Base-by-base conservation (phyloP, 2,113 vertebrate species). In the Tinamus guttatus region DNA sequence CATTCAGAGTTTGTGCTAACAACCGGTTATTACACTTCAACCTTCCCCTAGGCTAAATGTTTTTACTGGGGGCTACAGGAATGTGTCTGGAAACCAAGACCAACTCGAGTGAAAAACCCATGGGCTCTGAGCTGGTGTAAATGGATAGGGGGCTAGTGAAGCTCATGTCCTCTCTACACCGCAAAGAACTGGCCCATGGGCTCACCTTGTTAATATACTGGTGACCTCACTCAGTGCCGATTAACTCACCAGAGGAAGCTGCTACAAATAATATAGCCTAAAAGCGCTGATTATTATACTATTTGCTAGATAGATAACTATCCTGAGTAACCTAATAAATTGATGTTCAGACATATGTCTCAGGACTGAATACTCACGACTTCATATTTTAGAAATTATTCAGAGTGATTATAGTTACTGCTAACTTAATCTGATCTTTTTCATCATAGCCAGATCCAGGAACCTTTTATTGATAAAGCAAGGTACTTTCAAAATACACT, bases 21-120 rank as follows among this genome's bases (percentile, higher is more conserved):
- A 96, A 97, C 82, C 80, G 83, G 82, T 40, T 78, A 96, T 95
- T 95, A 93, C 90, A 93, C 95, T 95, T 94, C 94, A 95, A 93
- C 95, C 85, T 75, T 75, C 49, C 95, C 82, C 87, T 56, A 1
- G 85, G 96, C 93, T 88, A 62, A 19, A 90, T 94, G 79, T 94
- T 95, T 95, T 94, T 96, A 94, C 87, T 94, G 93, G 87, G 76
- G 85, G 95, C 68, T 51, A 85, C 68, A 96, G 91, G 93, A 96
- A 97, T 93, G 95, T 43, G 80, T 78, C 82, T 90, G 94, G 94
- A 93, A 95, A 93, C 93, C 79, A 94, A 91, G 89, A 96, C 91
- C 71, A 96, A 94, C 45, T 0, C 13, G 85, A 84, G 89, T 93
- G 81, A 95, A 91, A 93, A 93, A 96, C 63, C 94, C 89, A 91